phyloP scores from a whole-genome alignment of 1,140 invertebrate genomes.

The Melipona quadrifasciata region DNA sequence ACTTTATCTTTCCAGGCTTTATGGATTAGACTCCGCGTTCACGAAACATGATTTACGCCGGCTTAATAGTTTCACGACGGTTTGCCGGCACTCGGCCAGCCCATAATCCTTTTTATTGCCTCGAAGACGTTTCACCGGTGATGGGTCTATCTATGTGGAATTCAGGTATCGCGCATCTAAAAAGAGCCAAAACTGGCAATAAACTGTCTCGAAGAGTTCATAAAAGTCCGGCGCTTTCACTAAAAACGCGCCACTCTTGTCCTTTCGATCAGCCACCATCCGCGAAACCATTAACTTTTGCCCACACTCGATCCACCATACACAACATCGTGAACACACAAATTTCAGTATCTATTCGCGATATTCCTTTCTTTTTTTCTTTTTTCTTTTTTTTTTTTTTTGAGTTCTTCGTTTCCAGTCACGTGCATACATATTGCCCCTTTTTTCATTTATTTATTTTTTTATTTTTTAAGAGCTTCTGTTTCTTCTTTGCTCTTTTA shows the following conservation, averaged over 20 bases:
- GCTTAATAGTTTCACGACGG: conserved; percentile 44
- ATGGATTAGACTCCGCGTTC: conserved; percentile 27
- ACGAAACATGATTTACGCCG: conserved; percentile 34
- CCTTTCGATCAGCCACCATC: background rate
- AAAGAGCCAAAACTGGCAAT: background rate
- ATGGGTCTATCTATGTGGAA: conserved; percentile 46
- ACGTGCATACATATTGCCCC: conserved; percentile 15
- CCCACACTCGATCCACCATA: conserved; percentile 1
- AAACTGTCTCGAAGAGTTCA: conserved; percentile 29
- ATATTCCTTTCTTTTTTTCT: background rate
- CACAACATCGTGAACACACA: too few relatives aligned
- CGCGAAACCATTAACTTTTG: conserved; percentile 15
- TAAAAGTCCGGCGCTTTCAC: conserved; percentile 36
- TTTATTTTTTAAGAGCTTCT: conserved; percentile 9
- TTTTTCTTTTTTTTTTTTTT: background rate
- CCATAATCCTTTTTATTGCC: conserved; percentile 43
- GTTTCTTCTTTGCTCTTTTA: background rate
- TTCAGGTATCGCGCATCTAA: conserved; percentile 10
- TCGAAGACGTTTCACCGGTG: conserved; percentile 33
- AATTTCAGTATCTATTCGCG: background rate
- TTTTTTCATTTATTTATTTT: background rate
- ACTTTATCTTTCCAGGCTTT: background rate
- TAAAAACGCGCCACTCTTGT: conserved; percentile 16
- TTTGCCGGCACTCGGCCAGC: too few relatives aligned
- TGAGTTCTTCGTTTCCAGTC: conserved; percentile 23